Evolutionary conservation across 1,140 invertebrate genomes (phyloP).

Genomic region (Drosophila subobscura): DNA sequence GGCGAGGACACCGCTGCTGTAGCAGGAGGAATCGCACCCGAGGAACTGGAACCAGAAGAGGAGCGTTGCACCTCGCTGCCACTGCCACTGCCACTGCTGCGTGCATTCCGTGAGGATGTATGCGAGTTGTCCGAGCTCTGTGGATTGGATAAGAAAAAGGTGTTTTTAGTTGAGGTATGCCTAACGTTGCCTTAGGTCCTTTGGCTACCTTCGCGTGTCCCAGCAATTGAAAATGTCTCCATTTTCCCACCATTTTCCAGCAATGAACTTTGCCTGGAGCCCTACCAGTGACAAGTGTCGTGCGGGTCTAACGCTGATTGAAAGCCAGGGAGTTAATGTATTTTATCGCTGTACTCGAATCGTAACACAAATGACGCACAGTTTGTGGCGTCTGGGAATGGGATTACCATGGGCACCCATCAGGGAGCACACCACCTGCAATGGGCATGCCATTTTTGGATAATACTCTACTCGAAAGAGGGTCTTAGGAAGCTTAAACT

Average conservation of each 20-base stretch:
- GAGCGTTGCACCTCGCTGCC: conserved; percentile 60
- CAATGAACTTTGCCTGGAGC: conserved; percentile 23
- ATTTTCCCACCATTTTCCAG: conserved; percentile 33
- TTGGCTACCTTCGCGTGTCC: conserved; percentile 40
- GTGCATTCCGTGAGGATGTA: conserved; percentile 35
- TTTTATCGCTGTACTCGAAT: too few species aligned
- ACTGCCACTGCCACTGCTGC: conserved; percentile 38
- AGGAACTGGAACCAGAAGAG: conserved; percentile 65
- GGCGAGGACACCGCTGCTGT: background rate
- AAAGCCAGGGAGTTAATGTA: conserved; percentile 12
- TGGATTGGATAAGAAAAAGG: background rate
- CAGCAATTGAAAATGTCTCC: conserved; percentile 24
- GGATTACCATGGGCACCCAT: too few species aligned
- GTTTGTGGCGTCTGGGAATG: too few species aligned
- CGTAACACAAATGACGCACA: too few species aligned
- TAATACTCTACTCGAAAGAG: too few species aligned
- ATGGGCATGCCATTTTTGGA: too few species aligned
- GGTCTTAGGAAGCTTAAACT: too few species aligned
- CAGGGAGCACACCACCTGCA: too few species aligned
- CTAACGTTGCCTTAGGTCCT: background rate
- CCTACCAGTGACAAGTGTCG: conserved; percentile 41
- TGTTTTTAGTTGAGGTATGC: background rate
- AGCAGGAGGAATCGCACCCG: background rate
- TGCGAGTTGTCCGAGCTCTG: conserved; percentile 70
- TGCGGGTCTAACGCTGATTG: conserved; percentile 28